Base-by-base conservation (phyloP, 2,113 vertebrate species). In the Calidris pugnax region DNA sequence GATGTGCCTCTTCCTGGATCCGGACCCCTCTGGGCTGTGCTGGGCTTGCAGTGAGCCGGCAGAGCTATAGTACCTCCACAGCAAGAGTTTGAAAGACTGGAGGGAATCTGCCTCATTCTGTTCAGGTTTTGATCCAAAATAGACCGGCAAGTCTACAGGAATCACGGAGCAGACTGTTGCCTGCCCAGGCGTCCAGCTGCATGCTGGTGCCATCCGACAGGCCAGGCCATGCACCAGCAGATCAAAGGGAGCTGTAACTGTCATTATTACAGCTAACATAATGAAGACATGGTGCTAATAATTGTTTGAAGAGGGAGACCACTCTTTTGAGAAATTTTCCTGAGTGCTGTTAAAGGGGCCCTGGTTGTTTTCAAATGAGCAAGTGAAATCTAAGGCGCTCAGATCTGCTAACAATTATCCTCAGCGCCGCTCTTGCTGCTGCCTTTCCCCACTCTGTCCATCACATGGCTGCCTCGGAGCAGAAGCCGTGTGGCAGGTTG, bases 381-480 rank as follows among this genome's bases (percentile, higher is more conserved):
- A 76, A 85, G 67, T 75, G 87, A 89, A 92, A 92, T 56, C 33
- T 72, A 90, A 93, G 88, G 37, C 0, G 0, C 41, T 85, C 35
- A 64, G 83, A 66, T 84, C 83, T 96, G 94, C 56, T 89, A 92
- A 71, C 90, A 76, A 95, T 96, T 96, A 83, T 60, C 41, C 59
- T 72, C 53, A 48, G 48, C 60, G 33, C 77, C 2, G 2, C 43
- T 89, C 56, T 93, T 63, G 81, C 51, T 24, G 47, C 47, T 71
- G n/a, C 71, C 50, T 80, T 68, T 81, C 86, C 56, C 43, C 9
- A 1, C 33, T 77, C 59, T 3, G 68, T 75, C 79, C 69, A 50
- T 86, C 74, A 91, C 81, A 53, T 0, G 12, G 69, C 47, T 85
- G 68, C 73, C 75, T 86, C 64, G 30, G 91, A 83, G 71, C 55